These are phyloP conservation scores for Drosophila subquinaria DNA, from an alignment of 2,888 invertebrate genomes.

Conservation along the genomic window DNA sequence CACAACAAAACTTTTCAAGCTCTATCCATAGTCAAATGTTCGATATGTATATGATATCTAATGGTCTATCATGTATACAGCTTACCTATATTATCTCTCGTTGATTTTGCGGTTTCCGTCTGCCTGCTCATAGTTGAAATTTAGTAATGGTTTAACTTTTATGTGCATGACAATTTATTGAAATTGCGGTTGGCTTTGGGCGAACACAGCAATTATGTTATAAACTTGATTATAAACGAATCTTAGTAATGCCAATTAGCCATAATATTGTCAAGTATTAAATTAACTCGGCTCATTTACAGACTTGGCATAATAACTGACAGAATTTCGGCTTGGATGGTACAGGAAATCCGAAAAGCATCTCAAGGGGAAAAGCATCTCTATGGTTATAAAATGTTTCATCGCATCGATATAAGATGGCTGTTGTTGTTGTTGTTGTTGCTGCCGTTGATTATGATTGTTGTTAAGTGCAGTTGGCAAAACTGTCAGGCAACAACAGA, in stretches of 20 bases:
- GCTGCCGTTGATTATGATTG: conserved; percentile 59
- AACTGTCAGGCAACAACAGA: conserved; percentile 62
- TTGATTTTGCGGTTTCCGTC: conserved; percentile 16
- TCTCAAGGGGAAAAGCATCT: background rate
- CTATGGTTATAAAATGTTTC: background rate
- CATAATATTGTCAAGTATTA: conserved; percentile 9
- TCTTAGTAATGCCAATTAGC: conserved; percentile 39
- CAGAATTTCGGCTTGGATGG: background rate
- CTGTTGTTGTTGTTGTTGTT: conserved; percentile 34
- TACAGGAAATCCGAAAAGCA: background rate
- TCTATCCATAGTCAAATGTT: background rate
- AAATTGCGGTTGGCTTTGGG: conserved; percentile 42
- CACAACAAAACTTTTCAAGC: background rate
- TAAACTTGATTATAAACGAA: conserved; percentile 12
- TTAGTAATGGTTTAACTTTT: conserved; percentile 51
- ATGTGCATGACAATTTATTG: conserved; percentile 33
- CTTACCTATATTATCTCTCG: background rate
- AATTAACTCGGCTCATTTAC: conserved; percentile 16
- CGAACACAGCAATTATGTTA: conserved; percentile 6
- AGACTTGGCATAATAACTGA: background rate
- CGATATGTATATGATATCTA: background rate
- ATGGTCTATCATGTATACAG: background rate
- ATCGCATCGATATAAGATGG: conserved; percentile 3
- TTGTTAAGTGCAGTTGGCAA: conserved; percentile 71
- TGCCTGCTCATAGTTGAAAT: conserved; percentile 46